Conservation (phyloP, 2,888 invertebrate genomes). For the Agrotis segetum region DNA sequence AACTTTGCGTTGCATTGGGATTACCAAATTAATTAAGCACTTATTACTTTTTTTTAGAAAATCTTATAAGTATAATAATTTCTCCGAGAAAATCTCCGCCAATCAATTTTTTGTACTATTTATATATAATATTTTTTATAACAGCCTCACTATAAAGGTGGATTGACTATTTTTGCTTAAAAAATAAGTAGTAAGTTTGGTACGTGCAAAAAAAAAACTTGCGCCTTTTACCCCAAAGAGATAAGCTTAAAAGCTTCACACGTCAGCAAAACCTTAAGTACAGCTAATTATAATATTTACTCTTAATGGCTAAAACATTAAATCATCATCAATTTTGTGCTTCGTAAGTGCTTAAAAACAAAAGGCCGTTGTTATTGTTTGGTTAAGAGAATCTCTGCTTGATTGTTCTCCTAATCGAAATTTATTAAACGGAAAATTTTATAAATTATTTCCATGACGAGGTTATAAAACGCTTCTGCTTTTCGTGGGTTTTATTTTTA, state of each 20-base stretch:
- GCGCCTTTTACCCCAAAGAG: not conserved
- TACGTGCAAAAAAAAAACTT: not conserved
- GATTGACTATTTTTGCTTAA: too few species aligned
- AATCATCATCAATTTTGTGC: conserved; percentile 33
- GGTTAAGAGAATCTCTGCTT: conserved; percentile 12
- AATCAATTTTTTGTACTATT: too few species aligned
- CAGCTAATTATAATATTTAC: conserved; percentile 12
- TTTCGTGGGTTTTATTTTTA: not conserved
- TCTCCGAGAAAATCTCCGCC: too few species aligned
- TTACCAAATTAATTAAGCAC: conserved; percentile 12
- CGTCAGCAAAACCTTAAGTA: not conserved
- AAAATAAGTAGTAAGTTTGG: too few species aligned
- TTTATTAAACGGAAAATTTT: conserved; percentile 33
- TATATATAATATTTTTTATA: too few species aligned
- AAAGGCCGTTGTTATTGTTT: conserved; percentile 23
- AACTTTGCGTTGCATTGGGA: conserved; percentile 44
- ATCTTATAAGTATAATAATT: not conserved
- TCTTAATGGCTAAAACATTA: conserved; percentile 7
- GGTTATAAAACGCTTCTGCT: not conserved
- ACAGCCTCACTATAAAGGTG: not conserved
- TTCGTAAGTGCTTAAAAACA: conserved; percentile 24
- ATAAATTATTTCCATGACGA: conserved; percentile 31
- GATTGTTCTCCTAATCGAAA: conserved; percentile 28
- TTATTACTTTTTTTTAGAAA: not conserved
- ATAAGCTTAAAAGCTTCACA: not conserved